These are phyloP conservation scores for Galeruca laticollis DNA, from an alignment of 2,888 invertebrate species.

Conservation along the genomic window DNA sequence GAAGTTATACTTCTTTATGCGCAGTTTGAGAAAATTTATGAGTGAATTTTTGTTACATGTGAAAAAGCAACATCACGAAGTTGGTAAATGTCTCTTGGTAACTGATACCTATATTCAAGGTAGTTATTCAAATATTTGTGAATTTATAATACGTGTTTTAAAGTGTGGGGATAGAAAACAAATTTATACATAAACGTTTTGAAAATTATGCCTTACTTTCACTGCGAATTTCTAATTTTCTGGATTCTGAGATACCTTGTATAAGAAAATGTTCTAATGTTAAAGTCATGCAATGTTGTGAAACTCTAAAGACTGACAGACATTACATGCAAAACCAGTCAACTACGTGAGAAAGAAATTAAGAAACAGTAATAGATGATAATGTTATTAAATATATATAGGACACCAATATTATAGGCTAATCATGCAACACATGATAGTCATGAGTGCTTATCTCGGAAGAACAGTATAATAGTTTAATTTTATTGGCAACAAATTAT, in stretches of 20 bases:
- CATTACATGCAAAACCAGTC: slow-evolving; percentile 37
- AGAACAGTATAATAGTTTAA: background rate
- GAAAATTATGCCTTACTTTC: slow-evolving; percentile 27
- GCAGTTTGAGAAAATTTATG: too few relatives aligned
- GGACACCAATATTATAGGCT: background rate
- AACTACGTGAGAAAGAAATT: slow-evolving; percentile 8
- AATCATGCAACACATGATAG: background rate
- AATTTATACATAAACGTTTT: slow-evolving; percentile 17
- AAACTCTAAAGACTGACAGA: slow-evolving; percentile 24
- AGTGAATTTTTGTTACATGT: too few relatives aligned
- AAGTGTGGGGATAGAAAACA: too few relatives aligned
- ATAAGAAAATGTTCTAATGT: slow-evolving; percentile 12
- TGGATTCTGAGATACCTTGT: slow-evolving; percentile 39
- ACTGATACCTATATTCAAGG: too few relatives aligned
- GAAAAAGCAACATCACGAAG: too few relatives aligned
- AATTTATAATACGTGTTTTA: too few relatives aligned
- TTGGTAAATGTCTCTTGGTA: too few relatives aligned
- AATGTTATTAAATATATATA: slow-evolving; percentile 10
- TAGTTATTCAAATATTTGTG: too few relatives aligned
- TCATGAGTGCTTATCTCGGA: background rate
- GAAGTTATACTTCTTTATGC: too few relatives aligned
- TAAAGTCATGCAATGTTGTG: slow-evolving; percentile 41
- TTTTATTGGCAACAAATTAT: background rate
- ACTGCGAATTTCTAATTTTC: slow-evolving; percentile 17
- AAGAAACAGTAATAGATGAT: background rate